phyloP scores from a whole-genome alignment of 92 coral and sea anemone genomes.

The Palythoa caribaeorum region DNA sequence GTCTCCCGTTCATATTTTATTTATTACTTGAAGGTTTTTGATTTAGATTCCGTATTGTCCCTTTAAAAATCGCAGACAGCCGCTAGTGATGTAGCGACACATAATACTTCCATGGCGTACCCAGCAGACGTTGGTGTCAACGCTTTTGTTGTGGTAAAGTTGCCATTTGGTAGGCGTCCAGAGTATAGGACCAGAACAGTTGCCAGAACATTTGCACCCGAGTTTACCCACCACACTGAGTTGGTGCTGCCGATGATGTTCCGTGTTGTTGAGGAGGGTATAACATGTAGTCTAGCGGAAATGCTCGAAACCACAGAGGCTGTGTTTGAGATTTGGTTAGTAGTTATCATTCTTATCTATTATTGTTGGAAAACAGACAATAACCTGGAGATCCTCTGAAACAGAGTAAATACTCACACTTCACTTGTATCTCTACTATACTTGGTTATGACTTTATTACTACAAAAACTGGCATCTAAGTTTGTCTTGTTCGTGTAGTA shows the following conservation, averaged over 20 bases:
- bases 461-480: too few relatives aligned
- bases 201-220: conserved; percentile 97
- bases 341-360: not conserved
- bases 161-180: conserved; percentile 84
- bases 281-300: conserved; percentile 82
- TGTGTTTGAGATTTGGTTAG: conserved; percentile 93
- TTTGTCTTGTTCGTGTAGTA: not conserved
- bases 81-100: conserved; percentile 60
- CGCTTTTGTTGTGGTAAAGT: conserved; percentile 79
- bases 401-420: not conserved
- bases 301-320: conserved; percentile 82
- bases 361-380: not conserved
- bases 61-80: conserved; percentile 68
- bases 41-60: too few relatives aligned
- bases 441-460: too few relatives aligned
- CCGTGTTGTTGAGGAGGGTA: conserved; percentile 47
- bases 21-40: not conserved
- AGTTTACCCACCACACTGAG: conserved; percentile 84
- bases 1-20: not conserved
- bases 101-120: conserved; percentile 78
- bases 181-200: conserved; percentile 83
- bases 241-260: conserved; percentile 71
- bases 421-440: too few relatives aligned
- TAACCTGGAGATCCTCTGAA: not conserved
- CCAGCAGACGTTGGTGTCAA: conserved; percentile 97